These are phyloP conservation scores for Pseudobourletiella spinata DNA, from an alignment of 1,140 invertebrate genomes.

Conservation along the genomic window DNA sequence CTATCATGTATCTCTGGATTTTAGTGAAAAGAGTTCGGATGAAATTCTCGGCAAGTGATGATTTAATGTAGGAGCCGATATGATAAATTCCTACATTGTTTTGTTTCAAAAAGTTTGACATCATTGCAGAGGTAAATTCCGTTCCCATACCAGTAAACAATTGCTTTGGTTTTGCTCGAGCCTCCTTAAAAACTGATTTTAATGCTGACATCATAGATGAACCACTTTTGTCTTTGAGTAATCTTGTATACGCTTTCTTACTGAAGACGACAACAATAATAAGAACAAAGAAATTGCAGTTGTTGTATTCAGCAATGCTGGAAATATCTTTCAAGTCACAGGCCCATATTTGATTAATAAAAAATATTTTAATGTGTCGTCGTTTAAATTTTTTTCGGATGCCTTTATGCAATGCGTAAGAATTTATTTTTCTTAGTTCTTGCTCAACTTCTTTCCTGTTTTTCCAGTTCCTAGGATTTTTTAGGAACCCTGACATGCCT, in stretches of 20 bases:
- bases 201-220: neutral
- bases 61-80: neutral
- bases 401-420: neutral
- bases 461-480: neutral
- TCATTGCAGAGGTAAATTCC: neutral
- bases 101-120: neutral
- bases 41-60: neutral
- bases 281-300: neutral
- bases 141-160: neutral
- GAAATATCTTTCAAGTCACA: neutral
- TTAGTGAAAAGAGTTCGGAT: neutral
- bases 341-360: neutral
- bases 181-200: neutral
- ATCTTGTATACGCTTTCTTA: neutral
- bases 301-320: neutral
- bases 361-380: neutral
- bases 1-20: neutral
- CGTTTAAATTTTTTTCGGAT: neutral
- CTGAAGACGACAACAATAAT: neutral
- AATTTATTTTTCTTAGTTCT: neutral
- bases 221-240: neutral
- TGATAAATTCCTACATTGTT: neutral
- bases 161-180: neutral
- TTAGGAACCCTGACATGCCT: neutral
- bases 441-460: neutral